Evolutionary conservation across 1,140 invertebrate species (phyloP), one percentile per base, ranked within the genome.

Genomic region (Musca domestica): DNA sequence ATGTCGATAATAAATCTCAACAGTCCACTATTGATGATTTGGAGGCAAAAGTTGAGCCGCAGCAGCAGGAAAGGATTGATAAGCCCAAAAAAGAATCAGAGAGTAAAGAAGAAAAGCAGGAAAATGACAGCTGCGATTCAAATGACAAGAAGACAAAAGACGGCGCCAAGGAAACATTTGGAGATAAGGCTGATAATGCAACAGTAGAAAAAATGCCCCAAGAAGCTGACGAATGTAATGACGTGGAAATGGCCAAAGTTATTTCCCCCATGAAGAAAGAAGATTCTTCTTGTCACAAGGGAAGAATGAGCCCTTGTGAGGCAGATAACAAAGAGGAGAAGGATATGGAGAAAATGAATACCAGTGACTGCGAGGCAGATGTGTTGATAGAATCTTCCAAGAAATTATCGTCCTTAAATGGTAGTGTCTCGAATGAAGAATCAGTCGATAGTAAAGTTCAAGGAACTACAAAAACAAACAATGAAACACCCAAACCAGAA

Each of bases 331-430:
- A 34, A 68, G 51, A 67, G 25, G 47, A 27, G 3, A 20, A 48
- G 2, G 12, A 20, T 20, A 19, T 69, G 10, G 78, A 78, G 52
- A 78, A 80, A 70, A 80, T 78, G 76, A 78, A 77, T 49, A 78
- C 76, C n/a, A 78, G 73, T 63, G 78, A 80, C 48, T 73, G 76
- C 27, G 74, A 74, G 9, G 27, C 25, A 12, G 30, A 61, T 19
- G 4, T 17, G 6, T 41, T 10, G 10, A 41, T 41, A 10, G 56
- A 61, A 4, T n/a, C 27, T 5, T 34, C 27, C 1, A 49, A 65
- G 23, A 48, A 65, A 17, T 25, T 46, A 65, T n/a, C 64, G 23
- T 27, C 41, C 2, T 65, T 65, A 20, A 65, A 65, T 48, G 64
- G 64, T 48, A 51, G 25, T 17, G 27, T 61, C 49, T 66, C 64